Percentiles rank a stretch among this genome's conserved stretches.
Evolutionary conservation across 2,797 vertebrate genomes (phyloP).

Genomic region (Hemibagrus guttatus): DNA sequence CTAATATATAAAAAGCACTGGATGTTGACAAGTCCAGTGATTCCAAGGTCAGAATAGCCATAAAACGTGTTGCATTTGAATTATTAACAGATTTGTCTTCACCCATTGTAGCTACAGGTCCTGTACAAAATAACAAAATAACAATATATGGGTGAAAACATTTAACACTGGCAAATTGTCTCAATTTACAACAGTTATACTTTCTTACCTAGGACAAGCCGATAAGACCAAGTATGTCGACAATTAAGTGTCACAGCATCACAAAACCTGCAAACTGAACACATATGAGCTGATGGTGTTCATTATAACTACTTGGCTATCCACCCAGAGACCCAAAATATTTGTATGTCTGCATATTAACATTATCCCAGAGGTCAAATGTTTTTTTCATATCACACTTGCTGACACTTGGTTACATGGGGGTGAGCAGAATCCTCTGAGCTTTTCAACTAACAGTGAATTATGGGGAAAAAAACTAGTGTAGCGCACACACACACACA

Average conservation of each 20-base stretch:
- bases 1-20: background rate
- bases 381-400: background rate
- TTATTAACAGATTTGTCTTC: background rate
- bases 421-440: background rate
- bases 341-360: background rate
- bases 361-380: background rate
- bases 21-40: background rate
- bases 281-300: background rate
- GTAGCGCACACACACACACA: too few relatives aligned
- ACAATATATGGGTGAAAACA: background rate
- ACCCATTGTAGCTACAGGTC: background rate
- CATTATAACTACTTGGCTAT: background rate
- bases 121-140: background rate
- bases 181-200: background rate
- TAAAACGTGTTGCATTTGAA: background rate
- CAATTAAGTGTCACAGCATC: background rate
- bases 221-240: background rate
- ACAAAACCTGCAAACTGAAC: background rate
- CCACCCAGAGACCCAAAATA: background rate
- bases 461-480: background rate
- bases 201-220: background rate
- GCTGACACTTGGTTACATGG: background rate
- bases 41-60: background rate
- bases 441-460: background rate
- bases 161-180: background rate